Evolutionary conservation across 2,888 invertebrate species (phyloP), one percentile per base, ranked within the genome.

Genomic region (Pristionchus japonicus): DNA sequence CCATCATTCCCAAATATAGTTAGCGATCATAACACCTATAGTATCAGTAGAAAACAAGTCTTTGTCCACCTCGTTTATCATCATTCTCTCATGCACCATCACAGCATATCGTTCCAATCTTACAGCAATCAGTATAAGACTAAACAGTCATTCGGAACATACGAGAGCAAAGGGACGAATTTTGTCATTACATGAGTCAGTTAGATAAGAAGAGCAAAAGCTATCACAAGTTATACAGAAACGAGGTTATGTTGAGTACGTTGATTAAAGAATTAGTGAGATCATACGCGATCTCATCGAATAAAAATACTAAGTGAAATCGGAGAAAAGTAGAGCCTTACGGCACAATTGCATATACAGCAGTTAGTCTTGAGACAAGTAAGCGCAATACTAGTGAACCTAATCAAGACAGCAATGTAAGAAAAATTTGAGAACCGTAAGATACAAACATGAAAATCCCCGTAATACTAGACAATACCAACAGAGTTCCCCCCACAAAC

Each of bases 281-380:
- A 52, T 49, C 52, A 52, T 83, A 83, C 34, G 37, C 52, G 34
- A 52, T 49, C 52, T 83, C 80, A 43, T n/a, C 49, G 82, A 83
- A 43, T 52, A 52, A 83, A n/a, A n/a, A 83, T 52, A 57, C 34
- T 83, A 52, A 17, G 49, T n/a, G n/a, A n/a, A 37, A 20, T 43
- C 23, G 23, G 23, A 15, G 82, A 34, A 15, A 13, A 52, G 37
- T 83, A 27, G 15, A 52, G 82, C 74, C 74, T 77, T 40, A 15
- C 23, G 82, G 82, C 52, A 20, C 15, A 13, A 23, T 52, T 83
- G 82, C 82, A 83, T 83, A 34, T 83, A 83, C 82, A 83, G n/a
- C n/a, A n/a, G 82, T n/a, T 34, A 52, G 27, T 40, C 77, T n/a
- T 20, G 20, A 43, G 31, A 34, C 20, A 34, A 52, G 82, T 40